A percentile compares a stretch with the other conserved stretches of the same genome.
phyloP scores from a whole-genome alignment of 2,797 vertebrate species.

The Knipowitschia caucasica region DNA sequence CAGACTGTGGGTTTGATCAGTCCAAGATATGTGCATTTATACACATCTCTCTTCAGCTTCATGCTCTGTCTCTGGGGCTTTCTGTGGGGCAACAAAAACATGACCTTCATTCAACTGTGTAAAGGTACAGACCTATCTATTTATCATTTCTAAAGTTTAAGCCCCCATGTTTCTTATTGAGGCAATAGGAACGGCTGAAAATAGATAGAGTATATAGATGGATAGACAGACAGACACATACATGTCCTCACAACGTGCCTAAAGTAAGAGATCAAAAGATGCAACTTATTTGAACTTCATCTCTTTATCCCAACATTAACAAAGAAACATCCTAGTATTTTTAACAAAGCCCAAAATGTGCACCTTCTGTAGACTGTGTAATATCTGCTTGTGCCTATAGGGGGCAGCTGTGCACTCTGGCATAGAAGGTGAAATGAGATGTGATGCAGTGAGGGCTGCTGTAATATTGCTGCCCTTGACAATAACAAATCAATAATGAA shows the following conservation, averaged over 20 bases:
- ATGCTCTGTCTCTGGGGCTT: constrained; percentile 26
- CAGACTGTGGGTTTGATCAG: constrained; percentile 33
- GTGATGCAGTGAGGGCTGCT: background rate
- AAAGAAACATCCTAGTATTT: background rate
- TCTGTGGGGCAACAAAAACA: constrained; percentile 38
- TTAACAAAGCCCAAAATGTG: too few species aligned
- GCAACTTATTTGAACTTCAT: too few species aligned
- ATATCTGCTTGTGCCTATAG: constrained; percentile 61
- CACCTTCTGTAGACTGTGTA: constrained; percentile 5
- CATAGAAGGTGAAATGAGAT: background rate
- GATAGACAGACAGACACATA: too few species aligned
- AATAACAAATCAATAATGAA: background rate
- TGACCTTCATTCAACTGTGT: constrained; percentile 31
- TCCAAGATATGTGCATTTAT: constrained; percentile 26
- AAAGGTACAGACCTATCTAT: constrained; percentile 10
- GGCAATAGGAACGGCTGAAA: background rate
- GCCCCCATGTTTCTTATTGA: background rate
- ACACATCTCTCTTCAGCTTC: constrained; percentile 20
- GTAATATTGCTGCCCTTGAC: background rate
- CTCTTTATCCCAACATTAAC: background rate
- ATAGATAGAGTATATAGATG: too few species aligned
- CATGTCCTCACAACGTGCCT: too few species aligned
- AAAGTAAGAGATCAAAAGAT: too few species aligned
- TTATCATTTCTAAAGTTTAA: background rate
- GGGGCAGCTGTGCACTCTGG: constrained; percentile 72